These are phyloP conservation scores for Phalacrocorax aristotelis DNA, from an alignment of 2,113 vertebrate species.

Conservation along the genomic window DNA sequence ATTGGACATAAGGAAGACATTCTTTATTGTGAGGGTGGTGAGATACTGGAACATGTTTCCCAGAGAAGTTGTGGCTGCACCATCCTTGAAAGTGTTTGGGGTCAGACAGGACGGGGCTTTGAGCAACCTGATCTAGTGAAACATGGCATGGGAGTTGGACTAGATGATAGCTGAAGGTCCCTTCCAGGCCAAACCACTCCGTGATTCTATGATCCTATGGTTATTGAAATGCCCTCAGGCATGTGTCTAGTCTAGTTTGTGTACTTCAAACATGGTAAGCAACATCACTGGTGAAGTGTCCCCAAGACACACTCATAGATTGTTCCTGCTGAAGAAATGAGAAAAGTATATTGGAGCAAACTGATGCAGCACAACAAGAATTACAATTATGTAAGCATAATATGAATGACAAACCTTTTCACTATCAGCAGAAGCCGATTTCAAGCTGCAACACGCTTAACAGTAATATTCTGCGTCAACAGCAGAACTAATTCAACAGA, in stretches of 20 bases:
- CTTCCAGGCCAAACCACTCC: not conserved
- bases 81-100: not conserved
- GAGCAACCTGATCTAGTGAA: not conserved
- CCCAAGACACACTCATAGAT: not conserved
- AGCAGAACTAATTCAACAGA: not conserved
- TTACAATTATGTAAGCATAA: not conserved
- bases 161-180: not conserved
- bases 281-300: not conserved
- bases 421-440: not conserved
- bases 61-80: not conserved
- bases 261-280: not conserved
- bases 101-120: not conserved
- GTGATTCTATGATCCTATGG: not conserved
- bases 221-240: not conserved
- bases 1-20: not conserved
- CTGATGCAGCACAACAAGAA: not conserved
- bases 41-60: not conserved
- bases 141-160: not conserved
- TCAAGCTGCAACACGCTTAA: not conserved
- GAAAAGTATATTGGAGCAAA: not conserved
- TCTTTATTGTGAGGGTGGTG: not conserved
- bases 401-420: not conserved
- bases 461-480: not conserved
- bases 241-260: not conserved
- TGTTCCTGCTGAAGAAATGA: not conserved